Evolutionary conservation across 2,888 invertebrate species (phyloP).

Genomic region (Dendrolimus pini): DNA sequence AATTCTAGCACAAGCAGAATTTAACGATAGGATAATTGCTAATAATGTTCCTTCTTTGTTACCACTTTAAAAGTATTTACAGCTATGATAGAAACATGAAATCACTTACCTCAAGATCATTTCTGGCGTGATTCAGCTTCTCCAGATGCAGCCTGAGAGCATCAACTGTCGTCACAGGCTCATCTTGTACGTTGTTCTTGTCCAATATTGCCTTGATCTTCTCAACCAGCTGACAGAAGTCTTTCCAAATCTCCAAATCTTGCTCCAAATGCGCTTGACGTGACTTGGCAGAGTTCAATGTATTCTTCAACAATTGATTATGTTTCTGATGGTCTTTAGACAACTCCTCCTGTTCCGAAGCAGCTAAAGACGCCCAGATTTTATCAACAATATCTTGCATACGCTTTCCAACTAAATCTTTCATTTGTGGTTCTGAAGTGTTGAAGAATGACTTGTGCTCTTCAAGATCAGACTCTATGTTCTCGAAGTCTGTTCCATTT

Average conservation of each 20-base stretch:
- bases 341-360: slow-evolving; percentile 88
- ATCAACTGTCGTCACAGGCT: slow-evolving; percentile 86
- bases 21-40: no score
- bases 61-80: no score
- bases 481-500: slow-evolving; percentile 92
- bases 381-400: slow-evolving; percentile 91
- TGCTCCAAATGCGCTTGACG: slow-evolving; percentile 88
- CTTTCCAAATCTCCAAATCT: slow-evolving; percentile 89
- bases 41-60: no score
- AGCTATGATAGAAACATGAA: neutral
- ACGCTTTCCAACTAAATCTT: slow-evolving; percentile 86
- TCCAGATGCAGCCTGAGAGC: slow-evolving; percentile 90
- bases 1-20: no score
- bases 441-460: slow-evolving; percentile 91
- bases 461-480: slow-evolving; percentile 87
- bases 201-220: slow-evolving; percentile 85
- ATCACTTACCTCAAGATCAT: slow-evolving; percentile 82
- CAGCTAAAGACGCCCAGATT: slow-evolving; percentile 90
- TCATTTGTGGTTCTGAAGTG: slow-evolving; percentile 84
- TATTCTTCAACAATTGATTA: slow-evolving; percentile 88
- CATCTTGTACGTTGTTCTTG: slow-evolving; percentile 85
- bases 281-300: slow-evolving; percentile 88
- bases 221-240: slow-evolving; percentile 86
- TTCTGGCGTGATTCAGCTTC: slow-evolving; percentile 86
- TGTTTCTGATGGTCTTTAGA: slow-evolving; percentile 88